Conservation (phyloP, 1,140 invertebrate species). For the Agraylea sexmaculata region DNA sequence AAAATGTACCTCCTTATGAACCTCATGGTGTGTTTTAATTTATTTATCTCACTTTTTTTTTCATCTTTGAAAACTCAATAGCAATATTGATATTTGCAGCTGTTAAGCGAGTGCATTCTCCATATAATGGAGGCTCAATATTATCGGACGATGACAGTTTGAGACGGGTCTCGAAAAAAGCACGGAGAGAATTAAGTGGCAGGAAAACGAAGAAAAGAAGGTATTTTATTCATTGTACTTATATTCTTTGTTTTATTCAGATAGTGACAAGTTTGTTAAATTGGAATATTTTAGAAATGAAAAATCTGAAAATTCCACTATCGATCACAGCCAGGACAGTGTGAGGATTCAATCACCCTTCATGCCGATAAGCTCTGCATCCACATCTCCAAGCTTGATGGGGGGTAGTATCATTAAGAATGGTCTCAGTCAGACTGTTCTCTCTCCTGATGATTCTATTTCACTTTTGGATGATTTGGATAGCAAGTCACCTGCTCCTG, state of each 20-base stretch:
- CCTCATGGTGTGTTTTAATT: no score
- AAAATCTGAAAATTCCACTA: constrained; percentile 19
- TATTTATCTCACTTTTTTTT: no score
- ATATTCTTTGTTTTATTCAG: neutral
- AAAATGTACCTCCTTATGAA: no score
- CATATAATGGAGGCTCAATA: constrained; percentile 13
- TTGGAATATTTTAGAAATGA: constrained; percentile 14
- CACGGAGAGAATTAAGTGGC: constrained; percentile 14
- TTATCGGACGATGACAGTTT: constrained; percentile 7
- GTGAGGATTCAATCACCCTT: constrained; percentile 14
- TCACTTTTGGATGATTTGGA: constrained; percentile 14
- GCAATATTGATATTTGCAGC: neutral
- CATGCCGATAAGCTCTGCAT: constrained; percentile 16
- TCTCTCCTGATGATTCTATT: constrained; percentile 1
- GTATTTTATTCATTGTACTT: constrained; percentile 2
- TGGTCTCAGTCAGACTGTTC: constrained; percentile 5
- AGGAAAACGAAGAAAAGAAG: constrained; percentile 21
- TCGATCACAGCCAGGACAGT: constrained; percentile 16
- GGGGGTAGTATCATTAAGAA: constrained; percentile 7
- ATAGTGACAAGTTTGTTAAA: neutral
- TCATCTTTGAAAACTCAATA: constrained; percentile 13
- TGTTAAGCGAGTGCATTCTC: constrained; percentile 1
- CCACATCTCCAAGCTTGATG: constrained; percentile 16
- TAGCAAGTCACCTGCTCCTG: constrained; percentile 15
- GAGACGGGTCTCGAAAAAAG: constrained; percentile 9